Conservation (phyloP, 2,888 invertebrate genomes). For the Nomada fabriciana region DNA sequence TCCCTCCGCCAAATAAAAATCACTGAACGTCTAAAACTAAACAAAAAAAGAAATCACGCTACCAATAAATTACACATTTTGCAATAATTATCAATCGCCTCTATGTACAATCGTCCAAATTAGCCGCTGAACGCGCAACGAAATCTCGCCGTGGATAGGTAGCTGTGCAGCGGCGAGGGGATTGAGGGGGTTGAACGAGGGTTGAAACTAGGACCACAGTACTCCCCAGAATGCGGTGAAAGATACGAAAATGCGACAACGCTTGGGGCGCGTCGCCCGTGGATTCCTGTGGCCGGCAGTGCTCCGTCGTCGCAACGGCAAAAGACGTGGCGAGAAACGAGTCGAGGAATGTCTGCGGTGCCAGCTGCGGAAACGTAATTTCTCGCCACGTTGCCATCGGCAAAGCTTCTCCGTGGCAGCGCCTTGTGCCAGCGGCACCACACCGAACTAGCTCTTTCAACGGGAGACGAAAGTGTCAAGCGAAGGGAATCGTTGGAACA, state of each 20-base stretch:
- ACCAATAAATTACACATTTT: no score
- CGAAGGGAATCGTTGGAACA: constrained; percentile 59
- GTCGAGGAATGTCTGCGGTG: constrained; percentile 70
- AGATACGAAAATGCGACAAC: constrained; percentile 46
- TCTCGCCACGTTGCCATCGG: constrained; percentile 74
- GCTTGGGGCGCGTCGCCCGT: constrained; percentile 17
- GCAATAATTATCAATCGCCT: no score
- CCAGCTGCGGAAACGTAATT: constrained; percentile 75
- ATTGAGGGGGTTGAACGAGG: background rate
- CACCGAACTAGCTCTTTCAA: constrained; percentile 47
- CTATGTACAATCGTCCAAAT: no score
- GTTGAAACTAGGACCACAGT: constrained; percentile 1
- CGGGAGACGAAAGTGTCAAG: constrained; percentile 61
- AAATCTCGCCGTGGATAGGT: no score
- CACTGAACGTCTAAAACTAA: no score
- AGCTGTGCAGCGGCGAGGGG: no score
- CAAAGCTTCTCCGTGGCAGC: constrained; percentile 61
- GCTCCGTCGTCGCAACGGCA: background rate
- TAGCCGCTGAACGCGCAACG: no score
- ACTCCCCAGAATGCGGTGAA: constrained; percentile 9
- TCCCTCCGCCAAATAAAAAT: no score
- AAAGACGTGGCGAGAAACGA: constrained; percentile 61
- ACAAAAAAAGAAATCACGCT: no score
- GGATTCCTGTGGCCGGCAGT: constrained; percentile 60
- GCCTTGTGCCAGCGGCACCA: constrained; percentile 35